Conservation (phyloP, 2,113 vertebrate genomes). For the Pica pica region DNA sequence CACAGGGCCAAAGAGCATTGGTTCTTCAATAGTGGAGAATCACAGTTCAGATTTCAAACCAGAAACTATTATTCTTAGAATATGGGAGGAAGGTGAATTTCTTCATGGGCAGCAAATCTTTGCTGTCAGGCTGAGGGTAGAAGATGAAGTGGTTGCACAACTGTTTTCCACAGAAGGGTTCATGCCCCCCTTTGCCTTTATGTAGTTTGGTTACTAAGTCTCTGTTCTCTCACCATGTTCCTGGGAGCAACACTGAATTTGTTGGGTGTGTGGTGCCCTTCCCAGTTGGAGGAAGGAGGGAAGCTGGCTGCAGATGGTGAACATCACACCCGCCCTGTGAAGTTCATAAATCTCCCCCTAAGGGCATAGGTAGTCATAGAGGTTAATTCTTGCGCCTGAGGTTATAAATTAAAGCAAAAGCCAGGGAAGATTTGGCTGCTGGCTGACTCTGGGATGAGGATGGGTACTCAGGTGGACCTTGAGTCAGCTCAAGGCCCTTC, state of each 20-base stretch:
- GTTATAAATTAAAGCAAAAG: not conserved
- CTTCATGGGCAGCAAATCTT: not conserved
- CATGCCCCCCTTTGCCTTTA: not conserved
- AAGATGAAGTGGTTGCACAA: not conserved
- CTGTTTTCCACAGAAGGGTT: not conserved
- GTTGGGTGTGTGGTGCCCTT: not conserved
- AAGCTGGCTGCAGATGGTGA: not conserved
- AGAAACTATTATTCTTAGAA: not conserved
- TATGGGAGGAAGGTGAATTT: not conserved
- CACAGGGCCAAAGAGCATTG: not conserved
- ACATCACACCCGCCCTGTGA: not conserved
- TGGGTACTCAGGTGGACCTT: not conserved
- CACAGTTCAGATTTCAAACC: not conserved
- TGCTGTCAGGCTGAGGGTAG: not conserved
- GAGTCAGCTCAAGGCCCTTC: not conserved
- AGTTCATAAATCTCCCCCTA: not conserved
- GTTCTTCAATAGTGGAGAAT: not conserved
- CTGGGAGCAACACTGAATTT: not conserved
- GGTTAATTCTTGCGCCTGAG: not conserved
- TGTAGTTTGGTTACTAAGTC: not conserved
- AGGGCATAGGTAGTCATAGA: not conserved
- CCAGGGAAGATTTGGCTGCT: not conserved
- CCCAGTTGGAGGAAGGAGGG: accelerated
- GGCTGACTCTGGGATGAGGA: not conserved
- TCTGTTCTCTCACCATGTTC: not conserved